These are phyloP conservation scores for Taurulus bubalis DNA, from an alignment of 2,113 vertebrate genomes.

Conservation along the genomic window DNA sequence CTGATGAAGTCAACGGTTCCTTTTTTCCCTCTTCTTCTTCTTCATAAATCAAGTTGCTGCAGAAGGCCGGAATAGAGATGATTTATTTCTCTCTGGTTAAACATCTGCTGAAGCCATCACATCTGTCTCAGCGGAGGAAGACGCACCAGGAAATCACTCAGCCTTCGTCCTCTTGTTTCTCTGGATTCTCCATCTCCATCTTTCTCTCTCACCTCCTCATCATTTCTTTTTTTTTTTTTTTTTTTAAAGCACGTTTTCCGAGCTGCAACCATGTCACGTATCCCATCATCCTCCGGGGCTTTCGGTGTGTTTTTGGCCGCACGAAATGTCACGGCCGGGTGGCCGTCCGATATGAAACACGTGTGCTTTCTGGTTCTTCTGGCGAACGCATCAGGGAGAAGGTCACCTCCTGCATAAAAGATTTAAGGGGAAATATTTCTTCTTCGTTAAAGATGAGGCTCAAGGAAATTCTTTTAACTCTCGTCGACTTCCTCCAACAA, in stretches of 20 bases:
- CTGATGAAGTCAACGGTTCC: neutral
- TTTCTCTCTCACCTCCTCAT: constrained; percentile 11
- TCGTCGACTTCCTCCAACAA: too few species aligned
- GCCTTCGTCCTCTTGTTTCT: constrained; percentile 47
- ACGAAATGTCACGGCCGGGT: constrained; percentile 36
- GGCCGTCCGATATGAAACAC: constrained; percentile 56
- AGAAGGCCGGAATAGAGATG: constrained; percentile 20
- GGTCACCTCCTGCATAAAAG: constrained; percentile 30
- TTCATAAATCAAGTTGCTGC: constrained; percentile 11
- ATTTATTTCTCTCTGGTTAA: constrained; percentile 29
- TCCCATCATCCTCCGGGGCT: constrained; percentile 44
- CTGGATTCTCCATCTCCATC: constrained; percentile 46
- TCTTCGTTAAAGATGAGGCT: neutral
- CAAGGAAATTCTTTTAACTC: neutral
- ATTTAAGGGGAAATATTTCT: constrained; percentile 13
- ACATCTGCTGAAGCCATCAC: constrained; percentile 71
- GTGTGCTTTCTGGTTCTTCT: constrained; percentile 37
- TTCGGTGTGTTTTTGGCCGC: constrained; percentile 55
- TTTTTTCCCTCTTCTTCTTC: neutral
- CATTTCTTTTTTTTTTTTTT: neutral
- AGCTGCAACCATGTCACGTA: constrained; percentile 21
- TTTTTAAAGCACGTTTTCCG: constrained; percentile 1
- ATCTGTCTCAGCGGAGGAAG: constrained; percentile 60
- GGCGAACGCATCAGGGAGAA: neutral
- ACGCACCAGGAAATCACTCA: constrained; percentile 43